These are phyloP conservation scores for Gallinago nigripennis DNA, from an alignment of 2,797 vertebrate species.

Conservation along the genomic window DNA sequence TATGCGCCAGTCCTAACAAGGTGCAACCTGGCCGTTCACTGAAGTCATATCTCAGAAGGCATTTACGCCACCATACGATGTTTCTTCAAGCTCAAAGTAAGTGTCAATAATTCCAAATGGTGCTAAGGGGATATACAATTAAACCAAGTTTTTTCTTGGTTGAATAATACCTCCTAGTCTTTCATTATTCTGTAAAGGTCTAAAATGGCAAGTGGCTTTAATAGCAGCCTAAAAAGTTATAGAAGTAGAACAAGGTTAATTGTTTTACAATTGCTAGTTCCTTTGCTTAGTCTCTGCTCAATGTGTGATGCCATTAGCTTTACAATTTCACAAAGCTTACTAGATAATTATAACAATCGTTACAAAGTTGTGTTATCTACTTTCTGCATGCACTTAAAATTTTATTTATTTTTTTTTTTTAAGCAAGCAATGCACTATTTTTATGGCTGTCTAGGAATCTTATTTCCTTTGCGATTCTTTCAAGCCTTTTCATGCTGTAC, in stretches of 20 bases:
- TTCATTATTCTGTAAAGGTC: slow-evolving; percentile 31
- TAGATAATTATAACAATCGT: not conserved
- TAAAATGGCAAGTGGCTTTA: slow-evolving; percentile 32
- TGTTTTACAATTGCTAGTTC: slow-evolving; percentile 30
- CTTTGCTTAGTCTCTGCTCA: not conserved
- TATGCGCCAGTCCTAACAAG: not conserved
- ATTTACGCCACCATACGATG: not conserved
- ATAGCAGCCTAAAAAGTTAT: not conserved
- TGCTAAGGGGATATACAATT: not conserved
- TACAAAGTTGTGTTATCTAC: not conserved
- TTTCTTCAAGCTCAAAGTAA: not conserved
- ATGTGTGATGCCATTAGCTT: not conserved
- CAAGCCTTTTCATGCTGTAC: not conserved
- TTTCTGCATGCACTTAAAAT: not conserved
- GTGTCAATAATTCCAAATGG: not conserved
- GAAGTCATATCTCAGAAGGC: not conserved
- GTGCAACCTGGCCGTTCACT: not conserved
- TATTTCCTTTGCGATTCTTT: not conserved
- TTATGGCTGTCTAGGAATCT: not conserved
- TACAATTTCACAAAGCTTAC: not conserved
- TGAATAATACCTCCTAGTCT: not conserved
- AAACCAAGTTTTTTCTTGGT: not conserved
- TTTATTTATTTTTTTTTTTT: not conserved
- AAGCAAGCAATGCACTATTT: not conserved
- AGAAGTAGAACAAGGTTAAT: slow-evolving; percentile 32